phyloP scores from a whole-genome alignment of 1,140 invertebrate species.

The Leptopilina clavipes region DNA sequence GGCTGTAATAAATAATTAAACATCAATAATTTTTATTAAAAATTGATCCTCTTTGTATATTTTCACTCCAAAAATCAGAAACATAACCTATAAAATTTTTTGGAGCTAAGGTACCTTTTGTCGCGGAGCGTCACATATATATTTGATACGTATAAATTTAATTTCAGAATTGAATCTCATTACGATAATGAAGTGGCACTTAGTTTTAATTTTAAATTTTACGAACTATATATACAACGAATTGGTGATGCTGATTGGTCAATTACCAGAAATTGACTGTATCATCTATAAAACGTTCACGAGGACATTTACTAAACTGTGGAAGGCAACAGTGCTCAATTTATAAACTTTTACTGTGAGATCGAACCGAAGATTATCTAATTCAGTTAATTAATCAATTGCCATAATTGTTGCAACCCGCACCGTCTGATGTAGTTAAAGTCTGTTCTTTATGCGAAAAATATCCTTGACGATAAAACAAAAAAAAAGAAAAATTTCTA shows the following conservation, averaged over 20 bases:
- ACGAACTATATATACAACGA: slow-evolving; percentile 41
- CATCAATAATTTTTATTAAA: too few relatives aligned
- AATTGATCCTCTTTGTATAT: too few relatives aligned
- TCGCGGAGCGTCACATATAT: too few relatives aligned
- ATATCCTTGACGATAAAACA: slow-evolving; percentile 48
- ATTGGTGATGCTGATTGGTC: slow-evolving; percentile 60
- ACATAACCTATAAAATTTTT: too few relatives aligned
- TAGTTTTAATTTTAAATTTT: slow-evolving; percentile 49
- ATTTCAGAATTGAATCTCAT: neutral
- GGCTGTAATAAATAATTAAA: too few relatives aligned
- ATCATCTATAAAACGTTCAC: neutral
- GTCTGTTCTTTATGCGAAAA: slow-evolving; percentile 22
- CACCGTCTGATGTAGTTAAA: slow-evolving; percentile 38
- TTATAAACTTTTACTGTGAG: slow-evolving; percentile 57
- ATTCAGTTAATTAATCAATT: slow-evolving; percentile 73
- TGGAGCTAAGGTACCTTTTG: too few relatives aligned
- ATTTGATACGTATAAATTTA: too few relatives aligned
- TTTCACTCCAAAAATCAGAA: too few relatives aligned
- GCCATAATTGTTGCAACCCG: slow-evolving; percentile 63
- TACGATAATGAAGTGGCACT: slow-evolving; percentile 28
- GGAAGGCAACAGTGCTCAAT: slow-evolving; percentile 57
- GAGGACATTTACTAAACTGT: slow-evolving; percentile 47
- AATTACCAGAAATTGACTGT: slow-evolving; percentile 61
- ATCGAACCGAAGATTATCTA: slow-evolving; percentile 69
- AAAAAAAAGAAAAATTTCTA: neutral